phyloP scores from a whole-genome alignment of 2,797 vertebrate species.

The Periparus ater region DNA sequence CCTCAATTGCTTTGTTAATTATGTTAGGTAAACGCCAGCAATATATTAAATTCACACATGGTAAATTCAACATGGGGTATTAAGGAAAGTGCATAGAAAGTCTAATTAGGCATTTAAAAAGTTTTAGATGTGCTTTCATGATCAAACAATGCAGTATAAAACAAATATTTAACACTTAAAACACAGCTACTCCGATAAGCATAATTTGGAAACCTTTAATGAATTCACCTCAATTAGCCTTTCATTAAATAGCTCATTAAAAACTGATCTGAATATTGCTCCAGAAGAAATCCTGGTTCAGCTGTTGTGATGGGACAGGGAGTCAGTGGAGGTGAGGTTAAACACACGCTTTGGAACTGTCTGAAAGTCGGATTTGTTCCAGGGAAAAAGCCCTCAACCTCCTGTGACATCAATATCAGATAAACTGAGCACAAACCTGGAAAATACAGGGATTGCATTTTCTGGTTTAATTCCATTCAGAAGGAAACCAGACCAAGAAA shows the following conservation, averaged over 20 bases:
- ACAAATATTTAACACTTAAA: conserved; percentile 79
- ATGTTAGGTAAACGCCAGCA: neutral
- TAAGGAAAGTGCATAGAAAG: conserved; percentile 34
- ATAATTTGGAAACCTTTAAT: conserved; percentile 82
- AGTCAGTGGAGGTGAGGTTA: conserved; percentile 76
- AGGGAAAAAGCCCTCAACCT: conserved; percentile 26
- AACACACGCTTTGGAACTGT: conserved; percentile 58
- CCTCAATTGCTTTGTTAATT: neutral
- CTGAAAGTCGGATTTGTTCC: conserved; percentile 60
- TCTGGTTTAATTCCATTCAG: neutral
- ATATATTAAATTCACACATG: conserved; percentile 38
- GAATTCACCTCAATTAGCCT: conserved; percentile 89
- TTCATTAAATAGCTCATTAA: conserved; percentile 87
- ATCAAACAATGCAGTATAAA: conserved; percentile 76
- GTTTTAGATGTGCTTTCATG: conserved; percentile 72
- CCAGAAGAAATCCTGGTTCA: conserved; percentile 72
- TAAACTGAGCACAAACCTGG: neutral
- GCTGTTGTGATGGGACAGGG: conserved; percentile 72
- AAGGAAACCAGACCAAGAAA: neutral
- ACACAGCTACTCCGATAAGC: conserved; percentile 74
- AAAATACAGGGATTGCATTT: neutral
- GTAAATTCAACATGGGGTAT: conserved; percentile 18
- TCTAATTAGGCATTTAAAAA: conserved; percentile 69
- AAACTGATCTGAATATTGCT: conserved; percentile 80
- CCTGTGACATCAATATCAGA: neutral